Evolutionary conservation across 2,113 vertebrate genomes (phyloP).

Genomic region (Albula goreensis): DNA sequence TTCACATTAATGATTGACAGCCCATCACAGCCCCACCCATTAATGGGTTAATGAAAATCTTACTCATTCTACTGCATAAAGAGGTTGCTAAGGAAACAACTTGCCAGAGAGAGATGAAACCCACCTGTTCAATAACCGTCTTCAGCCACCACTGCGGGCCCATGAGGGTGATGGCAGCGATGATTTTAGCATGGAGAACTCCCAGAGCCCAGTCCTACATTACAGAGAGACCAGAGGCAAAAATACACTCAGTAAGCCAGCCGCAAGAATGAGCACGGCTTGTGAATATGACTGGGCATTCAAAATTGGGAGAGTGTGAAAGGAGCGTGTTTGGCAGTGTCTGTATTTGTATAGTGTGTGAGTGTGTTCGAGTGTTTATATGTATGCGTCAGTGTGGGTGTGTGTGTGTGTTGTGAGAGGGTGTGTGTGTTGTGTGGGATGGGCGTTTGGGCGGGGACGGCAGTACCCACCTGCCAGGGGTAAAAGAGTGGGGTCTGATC

Average conservation of each 20-base stretch:
- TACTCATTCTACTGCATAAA: not conserved
- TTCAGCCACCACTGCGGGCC: conserved; percentile 99
- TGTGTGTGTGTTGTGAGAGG: not conserved
- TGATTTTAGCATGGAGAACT: conserved; percentile 98
- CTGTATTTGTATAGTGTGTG: too few species aligned
- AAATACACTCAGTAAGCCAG: too few species aligned
- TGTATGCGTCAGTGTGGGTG: not conserved
- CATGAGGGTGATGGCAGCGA: conserved; percentile 97
- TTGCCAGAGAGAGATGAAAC: not conserved
- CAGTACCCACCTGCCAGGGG: conserved; percentile 91
- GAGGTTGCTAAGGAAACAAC: not conserved
- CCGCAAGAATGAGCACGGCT: not conserved
- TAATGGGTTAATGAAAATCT: too few species aligned
- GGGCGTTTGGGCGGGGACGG: too few species aligned
- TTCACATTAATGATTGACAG: too few species aligned
- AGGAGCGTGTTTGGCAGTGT: too few species aligned
- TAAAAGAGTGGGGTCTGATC: conserved; percentile 98
- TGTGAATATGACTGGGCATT: not conserved
- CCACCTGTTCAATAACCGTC: conserved; percentile 97
- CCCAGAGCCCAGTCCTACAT: conserved; percentile 95
- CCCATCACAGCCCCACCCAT: too few species aligned
- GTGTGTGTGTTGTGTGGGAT: not conserved
- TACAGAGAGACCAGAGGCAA: not conserved
- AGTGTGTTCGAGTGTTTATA: too few species aligned
- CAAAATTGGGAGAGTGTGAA: not conserved